These are phyloP conservation scores for Pangasianodon hypophthalmus DNA, from an alignment of 2,113 vertebrate species.

Conservation along the genomic window DNA sequence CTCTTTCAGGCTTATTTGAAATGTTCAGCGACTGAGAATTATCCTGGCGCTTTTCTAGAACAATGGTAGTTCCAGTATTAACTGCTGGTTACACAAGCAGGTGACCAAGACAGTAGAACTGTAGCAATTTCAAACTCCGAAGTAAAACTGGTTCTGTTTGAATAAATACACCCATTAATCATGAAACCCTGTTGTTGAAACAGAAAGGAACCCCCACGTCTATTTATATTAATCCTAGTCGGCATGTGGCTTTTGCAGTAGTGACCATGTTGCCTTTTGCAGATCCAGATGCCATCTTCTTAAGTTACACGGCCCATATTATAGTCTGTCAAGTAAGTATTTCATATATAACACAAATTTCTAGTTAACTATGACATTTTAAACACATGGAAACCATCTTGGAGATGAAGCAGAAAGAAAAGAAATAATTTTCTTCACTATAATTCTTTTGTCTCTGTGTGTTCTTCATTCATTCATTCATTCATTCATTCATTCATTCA, in stretches of 20 bases:
- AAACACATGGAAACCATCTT: conserved; percentile 65
- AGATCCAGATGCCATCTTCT: conserved; percentile 62
- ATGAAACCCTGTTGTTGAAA: conserved; percentile 27
- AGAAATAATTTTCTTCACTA: conserved; percentile 54
- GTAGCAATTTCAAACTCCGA: neutral
- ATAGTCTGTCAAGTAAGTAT: conserved; percentile 61
- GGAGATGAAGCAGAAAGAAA: conserved; percentile 40
- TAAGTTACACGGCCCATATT: conserved; percentile 59
- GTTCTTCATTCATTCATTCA: conserved; percentile 9
- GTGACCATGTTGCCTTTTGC: conserved; percentile 63
- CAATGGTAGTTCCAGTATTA: neutral
- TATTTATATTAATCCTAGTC: conserved; percentile 59
- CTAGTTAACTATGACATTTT: conserved; percentile 60
- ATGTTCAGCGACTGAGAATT: conserved; percentile 8
- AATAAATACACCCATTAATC: conserved; percentile 34
- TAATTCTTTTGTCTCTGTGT: conserved; percentile 21
- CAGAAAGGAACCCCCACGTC: conserved; percentile 38
- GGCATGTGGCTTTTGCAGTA: conserved; percentile 54
- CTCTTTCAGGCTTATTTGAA: conserved; percentile 6
- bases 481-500: neutral
- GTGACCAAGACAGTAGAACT: neutral
- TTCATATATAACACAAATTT: conserved; percentile 72
- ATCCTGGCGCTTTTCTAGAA: neutral
- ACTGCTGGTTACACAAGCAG: neutral
- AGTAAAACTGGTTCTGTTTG: conserved; percentile 23